Evolutionary conservation across 2,888 invertebrate genomes (phyloP), one percentile per base, ranked within the genome.

Genomic region (Merodon equestris): DNA sequence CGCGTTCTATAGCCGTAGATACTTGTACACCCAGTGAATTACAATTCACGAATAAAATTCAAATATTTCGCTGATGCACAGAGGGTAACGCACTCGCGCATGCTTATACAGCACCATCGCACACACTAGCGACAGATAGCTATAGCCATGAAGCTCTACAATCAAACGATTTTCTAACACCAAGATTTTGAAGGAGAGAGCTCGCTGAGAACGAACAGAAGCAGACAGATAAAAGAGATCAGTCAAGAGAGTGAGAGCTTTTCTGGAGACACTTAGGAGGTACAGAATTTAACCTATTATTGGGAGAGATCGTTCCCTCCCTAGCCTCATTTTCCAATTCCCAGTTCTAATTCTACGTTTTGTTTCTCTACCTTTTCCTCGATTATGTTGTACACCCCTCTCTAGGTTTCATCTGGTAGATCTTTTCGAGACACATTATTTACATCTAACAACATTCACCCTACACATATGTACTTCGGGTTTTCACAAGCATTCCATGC

Each of bases 121-220:
- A 58, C 17, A 50, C 12, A n/a, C n/a, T n/a, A n/a, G n/a, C n/a
- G n/a, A n/a, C 27, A 34, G 14, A 14, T 34, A 40, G 40, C 9
- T 34, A 18, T 40, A 3, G 76, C 72, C 53, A 77, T 82, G 77
- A 82, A 83, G 45, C 58, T 3, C 58, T 74, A 82, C 58, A 79
- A 27, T 7, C 81, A 82, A 84, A 81, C 58, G 45, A 81, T 85
- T 83, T 85, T 85, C 85, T 85, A 85, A 84, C 84, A 85, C 85
- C 82, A 84, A 82, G 82, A 79, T 81, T 72, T 63, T n/a, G 60
- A 63, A 36, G 40, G 54, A 56, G 68, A 81, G 18, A 47, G 27
- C 19, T 38, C 7, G 0, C 10, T 13, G 34, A 13, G 27, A 27
- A 70, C 17, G 9, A 18, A 19, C 19, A 15, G 15, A 5, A n/a